These are phyloP conservation scores for Euproctis similis DNA, from an alignment of 2,888 invertebrate genomes.

Conservation along the genomic window DNA sequence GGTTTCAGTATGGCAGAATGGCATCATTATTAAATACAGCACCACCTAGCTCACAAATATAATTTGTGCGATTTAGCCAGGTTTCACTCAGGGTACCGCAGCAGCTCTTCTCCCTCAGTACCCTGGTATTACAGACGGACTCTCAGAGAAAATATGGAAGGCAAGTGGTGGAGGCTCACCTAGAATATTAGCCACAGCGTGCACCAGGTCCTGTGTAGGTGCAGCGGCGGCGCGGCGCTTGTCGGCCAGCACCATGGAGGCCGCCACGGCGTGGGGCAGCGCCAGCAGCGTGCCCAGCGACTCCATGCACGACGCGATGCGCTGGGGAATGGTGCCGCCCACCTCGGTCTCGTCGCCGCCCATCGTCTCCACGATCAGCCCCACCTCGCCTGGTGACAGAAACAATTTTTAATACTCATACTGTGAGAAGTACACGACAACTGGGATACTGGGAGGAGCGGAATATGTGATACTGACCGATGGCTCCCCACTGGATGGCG, in stretches of 20 bases:
- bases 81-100: too few relatives aligned
- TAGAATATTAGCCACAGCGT: slow-evolving; percentile 91
- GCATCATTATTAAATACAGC: too few relatives aligned
- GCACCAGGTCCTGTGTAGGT: slow-evolving; percentile 77
- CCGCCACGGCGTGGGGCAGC: slow-evolving; percentile 87
- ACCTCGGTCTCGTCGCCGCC: slow-evolving; percentile 93
- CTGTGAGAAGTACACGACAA: too few relatives aligned
- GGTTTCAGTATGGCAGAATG: too few relatives aligned
- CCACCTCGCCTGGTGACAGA: slow-evolving; percentile 90
- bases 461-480: slow-evolving; percentile 78
- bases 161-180: slow-evolving; percentile 63
- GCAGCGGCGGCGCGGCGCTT: slow-evolving; percentile 80
- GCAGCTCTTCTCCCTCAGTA: too few relatives aligned
- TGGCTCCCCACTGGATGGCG: slow-evolving; percentile 99
- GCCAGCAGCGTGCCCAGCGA: slow-evolving; percentile 94
- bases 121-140: too few relatives aligned
- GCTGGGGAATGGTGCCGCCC: slow-evolving; percentile 96
- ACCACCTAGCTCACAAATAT: too few relatives aligned
- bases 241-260: slow-evolving; percentile 91
- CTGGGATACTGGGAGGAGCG: too few relatives aligned
- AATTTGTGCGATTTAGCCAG: too few relatives aligned
- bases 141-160: too few relatives aligned
- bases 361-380: slow-evolving; percentile 92
- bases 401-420: too few relatives aligned
- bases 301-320: slow-evolving; percentile 93